These are phyloP conservation scores for Willisornis vidua DNA, from an alignment of 2,113 vertebrate genomes.

Conservation along the genomic window DNA sequence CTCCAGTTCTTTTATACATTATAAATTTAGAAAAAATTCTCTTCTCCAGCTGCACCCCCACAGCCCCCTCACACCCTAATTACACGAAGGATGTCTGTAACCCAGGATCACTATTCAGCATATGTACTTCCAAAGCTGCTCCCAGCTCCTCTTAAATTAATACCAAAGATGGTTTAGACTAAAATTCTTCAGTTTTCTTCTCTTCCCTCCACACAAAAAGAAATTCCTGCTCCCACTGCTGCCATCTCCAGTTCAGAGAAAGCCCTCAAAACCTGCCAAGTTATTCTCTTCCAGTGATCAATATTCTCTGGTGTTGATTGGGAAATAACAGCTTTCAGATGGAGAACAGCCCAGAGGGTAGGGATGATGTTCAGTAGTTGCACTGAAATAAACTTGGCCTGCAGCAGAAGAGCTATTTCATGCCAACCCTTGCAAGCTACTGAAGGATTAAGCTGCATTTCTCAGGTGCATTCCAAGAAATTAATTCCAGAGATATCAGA, in stretches of 20 bases:
- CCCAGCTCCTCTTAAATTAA: background rate
- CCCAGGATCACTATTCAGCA: background rate
- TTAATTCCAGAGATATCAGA: constrained; percentile 10
- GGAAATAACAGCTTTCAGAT: background rate
- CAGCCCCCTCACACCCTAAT: background rate
- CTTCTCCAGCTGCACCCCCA: background rate
- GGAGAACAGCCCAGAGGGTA: background rate
- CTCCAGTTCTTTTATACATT: background rate
- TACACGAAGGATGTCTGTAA: background rate
- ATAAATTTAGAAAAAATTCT: background rate
- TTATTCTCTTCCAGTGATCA: background rate
- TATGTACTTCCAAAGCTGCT: background rate
- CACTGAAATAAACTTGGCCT: background rate
- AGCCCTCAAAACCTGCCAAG: background rate
- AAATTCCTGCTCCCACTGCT: background rate
- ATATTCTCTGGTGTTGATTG: background rate
- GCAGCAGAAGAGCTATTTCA: background rate
- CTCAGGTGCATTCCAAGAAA: background rate
- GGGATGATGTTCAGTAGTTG: background rate
- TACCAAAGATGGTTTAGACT: background rate
- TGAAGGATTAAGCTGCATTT: background rate
- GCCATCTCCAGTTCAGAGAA: background rate
- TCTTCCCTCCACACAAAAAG: background rate
- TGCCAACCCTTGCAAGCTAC: background rate
- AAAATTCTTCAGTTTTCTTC: background rate